Percentiles rank a stretch among this genome's conserved stretches.
These are phyloP conservation scores for Deilephila porcellus DNA, from an alignment of 2,888 invertebrate species.

Conservation along the genomic window DNA sequence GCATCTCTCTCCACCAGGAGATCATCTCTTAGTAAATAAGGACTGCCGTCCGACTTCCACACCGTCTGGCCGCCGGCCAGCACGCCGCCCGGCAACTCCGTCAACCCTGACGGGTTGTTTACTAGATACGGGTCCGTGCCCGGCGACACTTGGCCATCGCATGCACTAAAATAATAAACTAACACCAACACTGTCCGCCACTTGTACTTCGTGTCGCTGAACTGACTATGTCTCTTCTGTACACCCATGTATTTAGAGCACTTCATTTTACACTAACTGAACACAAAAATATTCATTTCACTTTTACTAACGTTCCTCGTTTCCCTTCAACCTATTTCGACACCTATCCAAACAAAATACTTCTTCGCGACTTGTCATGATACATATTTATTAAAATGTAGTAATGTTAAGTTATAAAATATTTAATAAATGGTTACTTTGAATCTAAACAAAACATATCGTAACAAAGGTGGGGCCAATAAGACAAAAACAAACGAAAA, in stretches of 20 bases:
- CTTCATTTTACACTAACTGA: constrained; percentile 70
- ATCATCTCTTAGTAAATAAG: constrained; percentile 92
- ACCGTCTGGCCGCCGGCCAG: constrained; percentile 84
- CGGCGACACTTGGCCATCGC: constrained; percentile 69
- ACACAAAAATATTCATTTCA: constrained; percentile 75
- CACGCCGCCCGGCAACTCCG: constrained; percentile 87
- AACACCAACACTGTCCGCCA: constrained; percentile 78
- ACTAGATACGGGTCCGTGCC: constrained; percentile 74
- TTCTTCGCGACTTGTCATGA: constrained; percentile 43
- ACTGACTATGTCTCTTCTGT: constrained; percentile 81
- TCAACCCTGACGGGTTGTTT: constrained; percentile 73
- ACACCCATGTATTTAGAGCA: constrained; percentile 77
- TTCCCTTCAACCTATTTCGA: constrained; percentile 57
- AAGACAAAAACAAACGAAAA: constrained; percentile 73
- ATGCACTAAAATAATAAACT: constrained; percentile 59
- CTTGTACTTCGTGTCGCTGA: constrained; percentile 82
- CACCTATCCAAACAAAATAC: constrained; percentile 60
- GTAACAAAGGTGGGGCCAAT: constrained; percentile 79
- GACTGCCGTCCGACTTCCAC: constrained; percentile 86
- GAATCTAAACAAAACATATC: constrained; percentile 63
- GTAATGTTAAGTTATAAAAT: background rate
- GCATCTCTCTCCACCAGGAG: constrained; percentile 91
- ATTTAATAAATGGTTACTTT: constrained; percentile 35
- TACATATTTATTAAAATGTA: constrained; percentile 42
- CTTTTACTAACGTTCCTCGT: constrained; percentile 64